Percentiles rank a stretch among this genome's conserved stretches.
phyloP scores from a whole-genome alignment of 2,113 vertebrate genomes.

The Laticauda colubrina region DNA sequence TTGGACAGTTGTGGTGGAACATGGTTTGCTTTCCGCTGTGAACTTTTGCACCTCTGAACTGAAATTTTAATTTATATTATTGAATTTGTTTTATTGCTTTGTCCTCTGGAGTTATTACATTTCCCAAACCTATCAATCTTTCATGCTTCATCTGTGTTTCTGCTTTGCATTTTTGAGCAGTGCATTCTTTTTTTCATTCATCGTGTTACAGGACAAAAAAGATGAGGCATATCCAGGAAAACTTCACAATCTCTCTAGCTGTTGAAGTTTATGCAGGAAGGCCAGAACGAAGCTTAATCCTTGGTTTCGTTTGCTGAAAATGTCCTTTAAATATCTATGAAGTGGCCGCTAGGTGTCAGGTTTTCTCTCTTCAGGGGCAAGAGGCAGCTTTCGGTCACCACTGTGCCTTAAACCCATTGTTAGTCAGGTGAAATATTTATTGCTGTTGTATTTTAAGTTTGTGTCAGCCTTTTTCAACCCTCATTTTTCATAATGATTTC shows the following conservation, averaged over 20 bases:
- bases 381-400: constrained; percentile 63
- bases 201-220: not conserved
- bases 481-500: constrained; percentile 70
- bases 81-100: constrained; percentile 1
- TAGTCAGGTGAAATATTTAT: constrained; percentile 70
- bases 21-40: not conserved
- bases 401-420: constrained; percentile 67
- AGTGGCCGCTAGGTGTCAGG: constrained; percentile 72
- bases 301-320: not conserved
- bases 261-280: not conserved
- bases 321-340: constrained; percentile 8
- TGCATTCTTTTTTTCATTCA: not conserved
- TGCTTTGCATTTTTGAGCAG: not conserved
- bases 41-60: not conserved
- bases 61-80: not conserved
- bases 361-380: constrained; percentile 46
- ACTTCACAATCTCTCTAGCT: not conserved
- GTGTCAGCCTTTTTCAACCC: constrained; percentile 69
- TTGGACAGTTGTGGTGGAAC: not conserved
- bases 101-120: not conserved
- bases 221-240: not conserved
- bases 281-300: constrained; percentile 6
- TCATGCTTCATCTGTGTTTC: not conserved
- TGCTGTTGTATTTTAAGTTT: constrained; percentile 71
- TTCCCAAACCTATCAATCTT: not conserved